Conservation (phyloP, 1,140 invertebrate genomes). For the Bombus waltoni region DNA sequence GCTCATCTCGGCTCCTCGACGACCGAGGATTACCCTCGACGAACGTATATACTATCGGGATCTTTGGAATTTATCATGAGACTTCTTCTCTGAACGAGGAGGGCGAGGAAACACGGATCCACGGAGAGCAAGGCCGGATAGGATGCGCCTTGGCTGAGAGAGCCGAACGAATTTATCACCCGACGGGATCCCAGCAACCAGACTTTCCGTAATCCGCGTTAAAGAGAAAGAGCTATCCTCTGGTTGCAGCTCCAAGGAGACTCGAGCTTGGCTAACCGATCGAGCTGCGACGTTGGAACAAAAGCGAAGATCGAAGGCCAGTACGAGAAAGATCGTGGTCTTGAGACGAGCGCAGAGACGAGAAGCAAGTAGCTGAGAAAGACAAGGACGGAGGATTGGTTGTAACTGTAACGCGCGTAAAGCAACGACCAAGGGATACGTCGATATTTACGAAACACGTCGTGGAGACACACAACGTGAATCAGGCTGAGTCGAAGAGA, state of each 20-base stretch:
- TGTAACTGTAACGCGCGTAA: constrained; percentile 5
- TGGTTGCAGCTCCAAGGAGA: not conserved
- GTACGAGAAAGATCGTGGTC: not conserved
- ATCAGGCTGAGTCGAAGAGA: not conserved
- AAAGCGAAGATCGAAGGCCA: not conserved
- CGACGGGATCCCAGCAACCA: constrained; percentile 60
- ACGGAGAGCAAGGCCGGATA: not conserved
- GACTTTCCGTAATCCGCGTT: constrained; percentile 65
- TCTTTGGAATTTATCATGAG: constrained; percentile 66
- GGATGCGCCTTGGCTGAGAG: constrained; percentile 42
- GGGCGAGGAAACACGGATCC: constrained; percentile 33
- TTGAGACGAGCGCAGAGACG: too few relatives aligned
- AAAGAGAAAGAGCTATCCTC: constrained; percentile 66
- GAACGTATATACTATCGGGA: constrained; percentile 50
- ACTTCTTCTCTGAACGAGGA: constrained; percentile 27
- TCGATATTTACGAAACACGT: constrained; percentile 61
- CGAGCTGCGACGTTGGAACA: not conserved
- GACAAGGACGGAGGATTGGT: not conserved
- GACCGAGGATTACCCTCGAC: constrained; percentile 19
- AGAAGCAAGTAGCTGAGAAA: too few relatives aligned
- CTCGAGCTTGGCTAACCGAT: not conserved
- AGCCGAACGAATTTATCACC: constrained; percentile 65
- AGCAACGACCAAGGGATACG: constrained; percentile 57
- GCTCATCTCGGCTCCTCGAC: constrained; percentile 49
- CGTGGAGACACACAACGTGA: not conserved